Evolutionary conservation across 1,140 invertebrate species (phyloP), one percentile per base, ranked within the genome.

Genomic region (Megalopta genalis): DNA sequence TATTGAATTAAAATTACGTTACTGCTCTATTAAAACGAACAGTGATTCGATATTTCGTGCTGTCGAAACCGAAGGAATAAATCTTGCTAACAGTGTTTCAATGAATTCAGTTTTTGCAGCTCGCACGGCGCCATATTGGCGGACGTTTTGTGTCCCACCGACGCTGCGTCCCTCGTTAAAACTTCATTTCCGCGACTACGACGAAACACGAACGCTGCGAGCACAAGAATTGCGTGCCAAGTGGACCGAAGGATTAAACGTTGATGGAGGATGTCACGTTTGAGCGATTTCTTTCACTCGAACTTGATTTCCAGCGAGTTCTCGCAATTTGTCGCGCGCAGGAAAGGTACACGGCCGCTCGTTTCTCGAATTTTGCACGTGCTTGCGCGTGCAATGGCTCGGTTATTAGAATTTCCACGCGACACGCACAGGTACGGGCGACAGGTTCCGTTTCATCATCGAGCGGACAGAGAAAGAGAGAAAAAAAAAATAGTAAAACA

Each of bases 221-320:
- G 71, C 37, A n/a, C 37, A 65, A 65, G 60, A 64, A 78, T 57
- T 54, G 42, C 76, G 60, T 64, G 68, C 54, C 68, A 71, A 77
- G 59, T 64, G 68, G 32, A 21, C 46, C 60, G 76, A 78, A 57
- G 49, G 60, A 46, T 78, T 78, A 78, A 72, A 78, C 23, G 14
- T 25, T 68, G 37, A 77, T 27, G 59, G 7, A 64, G 54, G 71
- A 62, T 46, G 32, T 63, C 25, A 64, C 68, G 67, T 77, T 54
- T 18, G 46, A 72, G 60, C 60, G 32, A 71, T 14, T 77, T 49
- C 60, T 70, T 27, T 52, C 23, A 8, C 3, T 21, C 16, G 16
- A 67, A n/a, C 37, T 8, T 54, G 49, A 59, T 46, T 67, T 59
- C 18, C 52, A 57, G 52, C 72, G 27, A 52, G 62, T 27, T 69